phyloP scores from a whole-genome alignment of 2,888 invertebrate species.

The Eupsilia transversa region DNA sequence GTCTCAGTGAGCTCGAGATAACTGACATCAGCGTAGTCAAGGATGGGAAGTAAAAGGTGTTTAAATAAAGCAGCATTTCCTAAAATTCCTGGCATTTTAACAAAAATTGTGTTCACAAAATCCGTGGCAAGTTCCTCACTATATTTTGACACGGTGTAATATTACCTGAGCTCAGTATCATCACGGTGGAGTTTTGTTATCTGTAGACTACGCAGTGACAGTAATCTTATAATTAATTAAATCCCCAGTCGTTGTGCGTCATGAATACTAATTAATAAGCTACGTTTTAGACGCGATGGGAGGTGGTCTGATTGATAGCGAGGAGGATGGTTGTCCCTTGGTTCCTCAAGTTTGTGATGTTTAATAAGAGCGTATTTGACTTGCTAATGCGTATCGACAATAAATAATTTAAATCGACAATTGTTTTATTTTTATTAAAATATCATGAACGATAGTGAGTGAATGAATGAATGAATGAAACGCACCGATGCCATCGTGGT shows the following conservation, averaged over 20 bases:
- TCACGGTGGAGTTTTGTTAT: constrained; percentile 59
- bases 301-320: constrained; percentile 29
- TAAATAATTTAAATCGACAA: no score
- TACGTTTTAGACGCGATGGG: constrained; percentile 33
- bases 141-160: constrained; percentile 36
- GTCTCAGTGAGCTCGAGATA: neutral
- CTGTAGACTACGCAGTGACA: constrained; percentile 59
- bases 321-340: neutral
- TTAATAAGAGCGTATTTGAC: neutral
- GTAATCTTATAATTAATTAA: constrained; percentile 72
- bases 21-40: neutral
- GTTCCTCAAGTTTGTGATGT: neutral
- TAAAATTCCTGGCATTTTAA: neutral
- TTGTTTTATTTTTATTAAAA: no score
- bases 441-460: no score
- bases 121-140: neutral
- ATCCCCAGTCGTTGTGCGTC: constrained; percentile 58
- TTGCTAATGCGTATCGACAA: no score
- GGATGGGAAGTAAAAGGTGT: neutral
- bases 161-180: constrained; percentile 49
- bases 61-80: neutral
- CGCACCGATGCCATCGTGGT: no score
- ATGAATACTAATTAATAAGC: constrained; percentile 70
- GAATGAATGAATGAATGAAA: no score
- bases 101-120: neutral